phyloP scores from a whole-genome alignment of 2,113 vertebrate genomes.

The Morphnarchus princeps region DNA sequence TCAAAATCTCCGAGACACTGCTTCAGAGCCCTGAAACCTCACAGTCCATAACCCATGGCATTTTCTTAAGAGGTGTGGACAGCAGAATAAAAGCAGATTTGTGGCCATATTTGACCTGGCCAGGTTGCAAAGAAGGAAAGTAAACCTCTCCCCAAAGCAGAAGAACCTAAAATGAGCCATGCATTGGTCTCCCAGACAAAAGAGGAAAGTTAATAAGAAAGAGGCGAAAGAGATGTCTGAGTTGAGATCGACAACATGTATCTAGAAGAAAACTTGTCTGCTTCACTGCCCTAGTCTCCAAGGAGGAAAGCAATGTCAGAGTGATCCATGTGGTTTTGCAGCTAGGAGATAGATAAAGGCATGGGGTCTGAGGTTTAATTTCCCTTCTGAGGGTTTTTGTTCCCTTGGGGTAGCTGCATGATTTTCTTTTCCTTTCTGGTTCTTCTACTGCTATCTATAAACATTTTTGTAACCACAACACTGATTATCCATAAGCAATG shows the following conservation, averaged over 20 bases:
- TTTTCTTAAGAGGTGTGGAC: not conserved
- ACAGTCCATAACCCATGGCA: not conserved
- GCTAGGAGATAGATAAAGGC: not conserved
- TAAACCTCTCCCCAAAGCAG: not conserved
- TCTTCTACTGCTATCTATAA: not conserved
- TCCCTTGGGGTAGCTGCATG: not conserved
- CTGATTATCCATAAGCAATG: rapidly evolving
- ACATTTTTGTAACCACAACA: not conserved
- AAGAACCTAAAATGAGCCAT: not conserved
- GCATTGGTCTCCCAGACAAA: not conserved
- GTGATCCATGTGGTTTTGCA: not conserved
- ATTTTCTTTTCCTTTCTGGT: not conserved
- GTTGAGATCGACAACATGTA: not conserved
- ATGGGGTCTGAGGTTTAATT: not conserved
- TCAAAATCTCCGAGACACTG: not conserved
- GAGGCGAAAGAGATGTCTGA: not conserved
- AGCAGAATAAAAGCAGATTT: not conserved
- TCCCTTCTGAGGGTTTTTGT: not conserved
- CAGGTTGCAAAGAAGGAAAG: not conserved
- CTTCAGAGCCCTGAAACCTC: not conserved
- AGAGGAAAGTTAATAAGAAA: not conserved
- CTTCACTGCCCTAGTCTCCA: not conserved
- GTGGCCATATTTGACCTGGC: not conserved
- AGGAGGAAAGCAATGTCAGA: not conserved
- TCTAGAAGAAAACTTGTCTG: not conserved